Conservation (phyloP, 2,113 vertebrate genomes). For the Aegotheles bennettii region DNA sequence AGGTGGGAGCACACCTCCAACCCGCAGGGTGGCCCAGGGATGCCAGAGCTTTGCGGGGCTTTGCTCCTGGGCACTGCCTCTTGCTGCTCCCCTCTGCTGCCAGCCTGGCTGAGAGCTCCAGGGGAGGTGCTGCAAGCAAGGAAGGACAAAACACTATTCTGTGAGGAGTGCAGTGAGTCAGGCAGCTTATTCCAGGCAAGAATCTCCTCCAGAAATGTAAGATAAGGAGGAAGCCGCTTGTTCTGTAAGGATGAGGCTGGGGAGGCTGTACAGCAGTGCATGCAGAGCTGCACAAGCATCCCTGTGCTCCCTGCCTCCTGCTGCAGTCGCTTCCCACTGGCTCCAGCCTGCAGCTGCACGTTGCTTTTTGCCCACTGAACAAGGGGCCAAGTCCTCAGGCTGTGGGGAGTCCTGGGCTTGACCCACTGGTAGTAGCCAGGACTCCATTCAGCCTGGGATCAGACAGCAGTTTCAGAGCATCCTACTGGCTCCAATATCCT, state of each 20-base stretch:
- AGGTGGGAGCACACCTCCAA: accelerated
- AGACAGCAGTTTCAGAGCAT: not conserved
- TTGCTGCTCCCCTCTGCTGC: not conserved
- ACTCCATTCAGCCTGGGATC: not conserved
- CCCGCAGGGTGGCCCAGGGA: not conserved
- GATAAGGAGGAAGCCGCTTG: not conserved
- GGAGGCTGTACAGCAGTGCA: not conserved
- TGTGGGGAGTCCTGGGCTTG: not conserved
- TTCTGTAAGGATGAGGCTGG: not conserved
- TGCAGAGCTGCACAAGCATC: not conserved
- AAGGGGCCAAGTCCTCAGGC: not conserved
- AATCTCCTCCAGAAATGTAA: not conserved
- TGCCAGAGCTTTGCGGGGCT: not conserved
- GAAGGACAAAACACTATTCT: not conserved
- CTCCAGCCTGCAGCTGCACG: accelerated
- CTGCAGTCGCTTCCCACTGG: too few relatives aligned
- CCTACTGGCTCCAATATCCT: accelerated
- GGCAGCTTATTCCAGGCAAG: not conserved
- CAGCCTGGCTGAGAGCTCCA: not conserved
- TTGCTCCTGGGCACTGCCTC: not conserved
- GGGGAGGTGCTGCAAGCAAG: not conserved
- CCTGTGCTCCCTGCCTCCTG: not conserved
- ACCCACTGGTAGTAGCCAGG: not conserved
- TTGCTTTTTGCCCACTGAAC: not conserved
- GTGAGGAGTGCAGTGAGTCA: not conserved